A percentile compares a stretch with the other conserved stretches of the same genome.
Evolutionary conservation across 1,140 invertebrate genomes (phyloP).

Genomic region (Drosophila carrolli): DNA sequence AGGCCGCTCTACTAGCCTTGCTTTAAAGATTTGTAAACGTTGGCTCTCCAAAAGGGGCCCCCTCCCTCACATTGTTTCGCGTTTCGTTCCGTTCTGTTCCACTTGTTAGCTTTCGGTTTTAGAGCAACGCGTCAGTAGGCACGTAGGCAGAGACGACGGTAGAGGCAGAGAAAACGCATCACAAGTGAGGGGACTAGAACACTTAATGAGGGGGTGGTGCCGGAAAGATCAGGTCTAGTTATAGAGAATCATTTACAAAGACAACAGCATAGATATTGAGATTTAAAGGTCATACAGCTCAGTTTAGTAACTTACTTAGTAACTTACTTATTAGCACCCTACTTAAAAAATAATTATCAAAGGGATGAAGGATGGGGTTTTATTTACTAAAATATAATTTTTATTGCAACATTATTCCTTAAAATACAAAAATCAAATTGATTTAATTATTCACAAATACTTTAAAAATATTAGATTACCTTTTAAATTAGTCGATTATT

Average conservation of each 20-base stretch:
- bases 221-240: slow-evolving; percentile 1
- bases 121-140: slow-evolving; percentile 59
- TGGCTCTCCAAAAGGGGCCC: slow-evolving; percentile 25
- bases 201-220: neutral
- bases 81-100: slow-evolving; percentile 27
- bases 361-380: neutral
- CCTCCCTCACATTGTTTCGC: neutral
- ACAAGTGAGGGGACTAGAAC: slow-evolving; percentile 27
- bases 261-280: neutral
- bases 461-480: no score
- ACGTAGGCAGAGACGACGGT: slow-evolving; percentile 61
- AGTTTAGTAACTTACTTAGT: slow-evolving; percentile 16
- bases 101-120: slow-evolving; percentile 19
- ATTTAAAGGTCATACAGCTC: neutral
- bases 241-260: neutral
- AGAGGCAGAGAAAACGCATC: slow-evolving; percentile 30
- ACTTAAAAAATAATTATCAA: neutral
- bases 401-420: neutral
- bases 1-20: slow-evolving; percentile 17
- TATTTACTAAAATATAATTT: neutral
- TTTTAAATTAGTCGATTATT: neutral
- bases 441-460: no score
- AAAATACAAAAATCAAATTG: no score
- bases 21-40: slow-evolving; percentile 29
- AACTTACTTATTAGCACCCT: slow-evolving; percentile 9